Evolutionary conservation across 2,797 vertebrate species (phyloP).

Genomic region (Kryptopterus vitreolus): DNA sequence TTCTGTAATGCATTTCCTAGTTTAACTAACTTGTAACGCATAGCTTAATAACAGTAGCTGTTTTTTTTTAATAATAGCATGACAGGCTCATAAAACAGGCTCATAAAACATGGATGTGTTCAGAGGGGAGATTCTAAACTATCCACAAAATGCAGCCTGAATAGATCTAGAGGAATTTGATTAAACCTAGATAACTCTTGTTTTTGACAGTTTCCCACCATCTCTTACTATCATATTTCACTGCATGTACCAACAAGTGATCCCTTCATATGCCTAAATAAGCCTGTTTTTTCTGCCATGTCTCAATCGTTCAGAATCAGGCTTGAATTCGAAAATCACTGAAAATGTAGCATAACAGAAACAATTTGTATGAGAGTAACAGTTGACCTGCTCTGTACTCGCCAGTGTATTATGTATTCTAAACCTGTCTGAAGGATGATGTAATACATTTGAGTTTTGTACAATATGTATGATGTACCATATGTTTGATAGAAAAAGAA

Average conservation of each 20-base stretch:
- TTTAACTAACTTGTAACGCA: not conserved
- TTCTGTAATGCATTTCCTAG: not conserved
- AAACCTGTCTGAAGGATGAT: conserved; percentile 12
- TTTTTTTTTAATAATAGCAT: not conserved
- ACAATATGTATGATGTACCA: too few relatives aligned
- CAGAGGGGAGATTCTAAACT: conserved; percentile 10
- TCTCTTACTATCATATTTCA: not conserved
- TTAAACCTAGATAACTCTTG: not conserved
- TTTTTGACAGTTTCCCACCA: conserved; percentile 11
- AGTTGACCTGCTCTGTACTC: not conserved
- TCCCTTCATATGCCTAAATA: conserved; percentile 27
- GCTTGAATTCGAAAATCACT: conserved; percentile 27
- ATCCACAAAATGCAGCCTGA: not conserved
- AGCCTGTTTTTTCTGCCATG: conserved; percentile 12
- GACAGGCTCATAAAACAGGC: not conserved
- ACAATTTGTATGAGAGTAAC: not conserved
- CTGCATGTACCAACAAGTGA: conserved; percentile 33
- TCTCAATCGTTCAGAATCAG: conserved; percentile 34
- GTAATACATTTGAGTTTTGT: conserved; percentile 1
- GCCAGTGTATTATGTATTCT: not conserved
- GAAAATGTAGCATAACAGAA: conserved; percentile 19
- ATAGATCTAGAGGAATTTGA: not conserved
- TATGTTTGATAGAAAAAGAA: not conserved
- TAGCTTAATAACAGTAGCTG: not conserved
- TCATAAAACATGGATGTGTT: not conserved